Percentiles rank a stretch among this genome's conserved stretches.
Evolutionary conservation across 2,797 vertebrate genomes (phyloP).

Genomic region (Tangara arthus): DNA sequence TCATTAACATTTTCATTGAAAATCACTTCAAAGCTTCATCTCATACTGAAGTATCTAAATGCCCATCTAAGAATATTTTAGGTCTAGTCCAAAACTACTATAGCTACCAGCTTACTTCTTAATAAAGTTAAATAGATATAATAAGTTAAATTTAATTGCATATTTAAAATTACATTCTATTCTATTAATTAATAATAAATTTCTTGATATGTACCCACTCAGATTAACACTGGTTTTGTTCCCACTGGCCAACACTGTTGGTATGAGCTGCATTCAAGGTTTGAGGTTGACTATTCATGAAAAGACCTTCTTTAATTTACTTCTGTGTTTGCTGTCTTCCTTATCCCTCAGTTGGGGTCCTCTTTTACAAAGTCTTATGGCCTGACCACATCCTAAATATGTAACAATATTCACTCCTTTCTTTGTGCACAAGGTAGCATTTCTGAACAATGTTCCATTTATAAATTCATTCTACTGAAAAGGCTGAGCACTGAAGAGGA

Average conservation of each 20-base stretch:
- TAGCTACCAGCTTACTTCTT: not conserved
- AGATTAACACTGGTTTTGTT: not conserved
- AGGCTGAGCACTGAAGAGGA: not conserved
- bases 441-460: not conserved
- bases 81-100: not conserved
- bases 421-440: not conserved
- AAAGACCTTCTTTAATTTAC: not conserved
- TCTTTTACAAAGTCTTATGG: not conserved
- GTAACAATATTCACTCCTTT: not conserved
- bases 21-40: not conserved
- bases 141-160: not conserved
- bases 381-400: not conserved
- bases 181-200: not conserved
- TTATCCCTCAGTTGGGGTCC: not conserved
- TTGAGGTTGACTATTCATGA: not conserved
- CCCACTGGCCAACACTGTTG: not conserved
- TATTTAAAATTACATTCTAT: not conserved
- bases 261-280: not conserved
- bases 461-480: not conserved
- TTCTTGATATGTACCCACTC: not conserved
- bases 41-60: not conserved
- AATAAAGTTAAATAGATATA: not conserved
- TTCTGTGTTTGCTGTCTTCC: not conserved
- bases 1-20: not conserved
- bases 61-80: not conserved